Conservation (phyloP, 2,113 vertebrate species). For the Sterrhoptilus dennistouni region DNA sequence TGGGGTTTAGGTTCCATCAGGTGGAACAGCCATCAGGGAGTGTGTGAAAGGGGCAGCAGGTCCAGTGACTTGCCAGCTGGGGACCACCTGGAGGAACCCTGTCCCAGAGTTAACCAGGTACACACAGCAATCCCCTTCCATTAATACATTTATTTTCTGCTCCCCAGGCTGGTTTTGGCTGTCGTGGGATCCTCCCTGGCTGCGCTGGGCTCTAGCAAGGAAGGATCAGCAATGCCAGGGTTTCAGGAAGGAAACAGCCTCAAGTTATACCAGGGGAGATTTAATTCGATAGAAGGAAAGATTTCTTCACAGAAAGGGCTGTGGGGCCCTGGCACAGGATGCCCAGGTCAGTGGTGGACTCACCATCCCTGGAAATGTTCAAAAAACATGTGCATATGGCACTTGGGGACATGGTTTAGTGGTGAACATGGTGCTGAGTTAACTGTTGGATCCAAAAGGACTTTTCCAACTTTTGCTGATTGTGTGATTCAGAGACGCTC, state of each 20-base stretch:
- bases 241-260: neutral
- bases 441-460: neutral
- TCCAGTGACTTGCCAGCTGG: fast-evolving
- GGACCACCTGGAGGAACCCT: neutral
- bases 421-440: neutral
- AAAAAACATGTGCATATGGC: neutral
- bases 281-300: neutral
- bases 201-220: fast-evolving
- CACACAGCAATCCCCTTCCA: neutral
- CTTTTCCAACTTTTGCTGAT: neutral
- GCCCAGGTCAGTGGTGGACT: neutral
- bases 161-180: neutral
- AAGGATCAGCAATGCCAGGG: neutral
- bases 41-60: fast-evolving
- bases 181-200: neutral
- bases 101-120: neutral
- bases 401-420: neutral
- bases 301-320: neutral
- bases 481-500: no score
- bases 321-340: neutral
- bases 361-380: neutral
- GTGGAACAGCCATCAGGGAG: fast-evolving
- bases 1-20: neutral
- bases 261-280: neutral
- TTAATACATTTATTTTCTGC: neutral